Percentiles rank a stretch among this genome's conserved stretches.
These are phyloP conservation scores for Caenorhabditis sulstoni DNA, from an alignment of 2,888 invertebrate genomes.

Conservation along the genomic window DNA sequence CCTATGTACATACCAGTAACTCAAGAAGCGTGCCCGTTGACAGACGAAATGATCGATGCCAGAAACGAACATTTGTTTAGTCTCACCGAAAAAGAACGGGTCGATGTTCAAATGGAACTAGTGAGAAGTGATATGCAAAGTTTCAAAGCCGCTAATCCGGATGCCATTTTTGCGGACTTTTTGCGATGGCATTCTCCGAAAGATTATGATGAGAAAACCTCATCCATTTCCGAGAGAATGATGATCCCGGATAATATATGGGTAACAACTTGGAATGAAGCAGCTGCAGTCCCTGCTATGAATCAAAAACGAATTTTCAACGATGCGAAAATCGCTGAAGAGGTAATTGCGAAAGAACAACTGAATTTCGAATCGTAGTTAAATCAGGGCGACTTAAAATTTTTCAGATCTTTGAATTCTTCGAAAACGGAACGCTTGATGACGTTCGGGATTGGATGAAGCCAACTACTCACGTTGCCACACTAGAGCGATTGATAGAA, in stretches of 20 bases:
- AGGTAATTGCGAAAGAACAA: no score
- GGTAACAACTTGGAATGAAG: conserved; percentile 92
- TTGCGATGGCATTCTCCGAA: conserved; percentile 98
- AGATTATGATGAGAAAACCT: conserved; percentile 88
- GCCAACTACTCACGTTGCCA: conserved; percentile 35
- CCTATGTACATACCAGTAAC: conserved; percentile 89
- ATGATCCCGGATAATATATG: conserved; percentile 92
- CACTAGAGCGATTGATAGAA: conserved; percentile 28
- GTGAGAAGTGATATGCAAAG: conserved; percentile 97
- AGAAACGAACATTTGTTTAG: conserved; percentile 92
- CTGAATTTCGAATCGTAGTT: no score
- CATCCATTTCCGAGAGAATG: conserved; percentile 83
- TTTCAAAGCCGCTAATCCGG: conserved; percentile 97
- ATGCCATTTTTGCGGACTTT: conserved; percentile 92
- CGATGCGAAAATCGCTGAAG: conserved; percentile 95
- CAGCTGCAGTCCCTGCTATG: conserved; percentile 90
- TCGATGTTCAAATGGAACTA: conserved; percentile 95
- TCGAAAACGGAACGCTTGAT: conserved; percentile 54
- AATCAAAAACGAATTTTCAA: conserved; percentile 95
- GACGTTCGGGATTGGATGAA: conserved; percentile 56
- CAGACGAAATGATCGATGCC: conserved; percentile 95
- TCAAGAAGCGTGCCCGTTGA: conserved; percentile 94
- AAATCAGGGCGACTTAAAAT: no score
- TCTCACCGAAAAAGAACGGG: conserved; percentile 90
- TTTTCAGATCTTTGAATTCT: conserved; percentile 50